Percentiles rank a stretch among this genome's conserved stretches.
phyloP scores from a whole-genome alignment of 2,888 invertebrate species.

The Thumatha senex region DNA sequence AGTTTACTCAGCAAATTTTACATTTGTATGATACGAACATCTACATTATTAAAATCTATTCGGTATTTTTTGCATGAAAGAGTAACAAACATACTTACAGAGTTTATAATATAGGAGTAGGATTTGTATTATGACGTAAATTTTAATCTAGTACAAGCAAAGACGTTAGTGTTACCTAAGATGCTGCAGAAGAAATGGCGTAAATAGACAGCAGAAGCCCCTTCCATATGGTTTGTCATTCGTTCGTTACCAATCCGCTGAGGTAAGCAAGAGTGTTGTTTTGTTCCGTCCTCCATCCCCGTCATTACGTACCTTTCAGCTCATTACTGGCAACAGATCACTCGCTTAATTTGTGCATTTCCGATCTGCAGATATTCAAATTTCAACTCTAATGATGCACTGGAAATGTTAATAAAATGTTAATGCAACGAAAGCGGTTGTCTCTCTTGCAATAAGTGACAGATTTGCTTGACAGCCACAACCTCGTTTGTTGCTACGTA shows the following conservation, averaged over 20 bases:
- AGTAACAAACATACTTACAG: too few relatives aligned
- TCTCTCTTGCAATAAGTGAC: constrained; percentile 75
- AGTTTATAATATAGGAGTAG: too few relatives aligned
- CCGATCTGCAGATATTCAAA: constrained; percentile 83
- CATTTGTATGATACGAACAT: too few relatives aligned
- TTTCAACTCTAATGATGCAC: constrained; percentile 79
- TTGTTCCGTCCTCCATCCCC: constrained; percentile 65
- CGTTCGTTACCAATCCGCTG: constrained; percentile 65
- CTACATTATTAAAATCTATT: too few relatives aligned
- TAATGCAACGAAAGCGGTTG: constrained; percentile 77
- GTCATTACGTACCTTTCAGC: constrained; percentile 79
- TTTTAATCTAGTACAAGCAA: too few relatives aligned
- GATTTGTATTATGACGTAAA: too few relatives aligned
- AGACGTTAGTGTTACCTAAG: too few relatives aligned
- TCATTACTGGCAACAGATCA: constrained; percentile 81
- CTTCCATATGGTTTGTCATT: constrained; percentile 42
- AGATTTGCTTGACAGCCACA: constrained; percentile 80
- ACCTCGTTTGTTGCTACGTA: constrained; percentile 72
- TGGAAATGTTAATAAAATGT: constrained; percentile 83
- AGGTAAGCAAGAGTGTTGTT: constrained; percentile 78
- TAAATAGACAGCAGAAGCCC: constrained; percentile 32
- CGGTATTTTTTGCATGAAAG: too few relatives aligned
- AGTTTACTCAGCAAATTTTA: too few relatives aligned
- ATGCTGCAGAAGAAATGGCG: too few relatives aligned
- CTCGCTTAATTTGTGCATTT: constrained; percentile 83